These are phyloP conservation scores for Oceanodroma leucorhoa DNA, from an alignment of 2,797 vertebrate genomes.

Conservation along the genomic window DNA sequence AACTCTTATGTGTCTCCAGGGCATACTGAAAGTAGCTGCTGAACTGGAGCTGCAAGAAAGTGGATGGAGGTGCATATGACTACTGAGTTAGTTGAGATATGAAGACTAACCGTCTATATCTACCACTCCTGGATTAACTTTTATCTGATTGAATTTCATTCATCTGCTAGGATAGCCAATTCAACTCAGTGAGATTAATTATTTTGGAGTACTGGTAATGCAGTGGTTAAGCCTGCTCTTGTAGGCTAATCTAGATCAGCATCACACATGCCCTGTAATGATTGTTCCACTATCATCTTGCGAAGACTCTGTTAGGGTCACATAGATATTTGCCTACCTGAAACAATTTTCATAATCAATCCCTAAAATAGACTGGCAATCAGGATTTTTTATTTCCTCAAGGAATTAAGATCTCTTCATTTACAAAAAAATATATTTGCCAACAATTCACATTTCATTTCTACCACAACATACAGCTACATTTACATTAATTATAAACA, in stretches of 20 bases:
- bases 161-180: neutral
- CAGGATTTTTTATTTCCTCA: neutral
- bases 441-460: conserved; percentile 1
- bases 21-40: neutral
- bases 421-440: neutral
- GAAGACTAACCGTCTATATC: neutral
- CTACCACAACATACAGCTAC: neutral
- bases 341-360: neutral
- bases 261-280: neutral
- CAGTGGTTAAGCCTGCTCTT: neutral
- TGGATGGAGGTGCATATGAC: neutral
- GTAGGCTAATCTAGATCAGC: neutral
- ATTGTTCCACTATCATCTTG: neutral
- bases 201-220: neutral
- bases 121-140: neutral
- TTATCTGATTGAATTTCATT: neutral
- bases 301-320: neutral
- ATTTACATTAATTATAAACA: neutral
- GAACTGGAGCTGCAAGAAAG: neutral
- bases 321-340: neutral
- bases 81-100: neutral
- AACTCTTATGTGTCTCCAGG: neutral
- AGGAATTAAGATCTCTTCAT: neutral
- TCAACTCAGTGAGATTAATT: neutral
- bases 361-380: neutral